A percentile compares a stretch with the other conserved stretches of the same genome.
Conservation (phyloP, 2,797 vertebrate species). For the Podarcis siculus region DNA sequence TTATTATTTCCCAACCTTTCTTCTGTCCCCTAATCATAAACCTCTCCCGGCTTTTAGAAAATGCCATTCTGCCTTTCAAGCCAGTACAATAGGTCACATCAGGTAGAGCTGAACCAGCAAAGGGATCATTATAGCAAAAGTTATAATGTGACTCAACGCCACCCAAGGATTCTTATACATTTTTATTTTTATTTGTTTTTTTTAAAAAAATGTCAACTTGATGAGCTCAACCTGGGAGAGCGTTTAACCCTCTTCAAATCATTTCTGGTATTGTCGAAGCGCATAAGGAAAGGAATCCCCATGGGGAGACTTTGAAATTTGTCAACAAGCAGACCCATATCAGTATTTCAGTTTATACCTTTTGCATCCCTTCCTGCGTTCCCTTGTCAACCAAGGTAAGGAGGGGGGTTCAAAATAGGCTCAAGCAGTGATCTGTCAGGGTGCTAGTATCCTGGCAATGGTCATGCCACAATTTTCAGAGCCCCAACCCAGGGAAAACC, state of each 20-base stretch:
- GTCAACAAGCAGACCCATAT: not conserved
- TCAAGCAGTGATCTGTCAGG: no score
- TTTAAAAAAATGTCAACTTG: not conserved
- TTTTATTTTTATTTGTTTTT: no score
- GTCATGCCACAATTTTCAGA: not conserved
- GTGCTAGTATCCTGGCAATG: no score
- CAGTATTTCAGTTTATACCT: not conserved
- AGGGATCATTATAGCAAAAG: conserved; percentile 12
- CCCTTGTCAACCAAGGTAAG: no score
- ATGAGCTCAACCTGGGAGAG: not conserved
- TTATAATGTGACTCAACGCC: conserved; percentile 2
- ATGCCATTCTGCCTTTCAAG: conserved; percentile 38
- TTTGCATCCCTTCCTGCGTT: no score
- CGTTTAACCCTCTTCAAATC: not conserved
- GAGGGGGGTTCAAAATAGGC: no score
- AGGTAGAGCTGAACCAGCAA: conserved; percentile 18
- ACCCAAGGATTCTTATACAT: not conserved
- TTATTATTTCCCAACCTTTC: conserved; percentile 39
- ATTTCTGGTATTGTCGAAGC: not conserved
- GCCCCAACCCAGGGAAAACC: not conserved
- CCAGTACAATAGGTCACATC: conserved; percentile 34
- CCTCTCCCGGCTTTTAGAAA: conserved; percentile 46
- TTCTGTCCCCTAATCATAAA: conserved; percentile 38
- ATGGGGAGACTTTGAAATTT: not conserved
- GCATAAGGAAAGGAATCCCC: not conserved